Conservation (phyloP, 2,888 invertebrate genomes). For the Steromphala cineraria region DNA sequence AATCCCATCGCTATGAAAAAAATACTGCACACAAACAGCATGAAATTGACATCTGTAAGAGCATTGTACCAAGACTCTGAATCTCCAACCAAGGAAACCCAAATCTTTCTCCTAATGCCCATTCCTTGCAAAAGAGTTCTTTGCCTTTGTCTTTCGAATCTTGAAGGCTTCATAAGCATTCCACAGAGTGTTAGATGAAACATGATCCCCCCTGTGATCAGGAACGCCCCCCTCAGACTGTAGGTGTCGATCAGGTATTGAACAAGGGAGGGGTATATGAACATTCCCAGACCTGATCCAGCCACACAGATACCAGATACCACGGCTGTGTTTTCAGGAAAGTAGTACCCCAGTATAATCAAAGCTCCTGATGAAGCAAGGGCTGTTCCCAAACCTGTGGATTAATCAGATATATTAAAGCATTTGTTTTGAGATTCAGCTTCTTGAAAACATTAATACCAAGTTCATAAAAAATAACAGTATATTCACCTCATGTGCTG, state of each 20-base stretch:
- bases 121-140: neutral
- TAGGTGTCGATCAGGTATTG: neutral
- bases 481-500: too few species aligned
- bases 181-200: neutral
- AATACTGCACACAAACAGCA: conserved; percentile 20
- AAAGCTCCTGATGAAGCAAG: neutral
- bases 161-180: neutral
- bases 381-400: conserved; percentile 14
- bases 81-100: neutral
- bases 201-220: neutral
- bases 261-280: conserved; percentile 21
- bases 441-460: too few species aligned
- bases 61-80: neutral
- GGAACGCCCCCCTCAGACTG: neutral
- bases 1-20: neutral
- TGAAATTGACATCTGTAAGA: conserved; percentile 3
- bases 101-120: neutral
- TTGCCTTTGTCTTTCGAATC: neutral
- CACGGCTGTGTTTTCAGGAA: conserved; percentile 19
- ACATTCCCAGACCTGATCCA: conserved; percentile 24
- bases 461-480: too few species aligned
- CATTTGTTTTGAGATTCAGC: too few species aligned
- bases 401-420: neutral
- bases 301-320: conserved; percentile 23
- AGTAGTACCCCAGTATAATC: conserved; percentile 23